Evolutionary conservation across 2,113 vertebrate species (phyloP).

Genomic region (Odocoileus hemionus): DNA sequence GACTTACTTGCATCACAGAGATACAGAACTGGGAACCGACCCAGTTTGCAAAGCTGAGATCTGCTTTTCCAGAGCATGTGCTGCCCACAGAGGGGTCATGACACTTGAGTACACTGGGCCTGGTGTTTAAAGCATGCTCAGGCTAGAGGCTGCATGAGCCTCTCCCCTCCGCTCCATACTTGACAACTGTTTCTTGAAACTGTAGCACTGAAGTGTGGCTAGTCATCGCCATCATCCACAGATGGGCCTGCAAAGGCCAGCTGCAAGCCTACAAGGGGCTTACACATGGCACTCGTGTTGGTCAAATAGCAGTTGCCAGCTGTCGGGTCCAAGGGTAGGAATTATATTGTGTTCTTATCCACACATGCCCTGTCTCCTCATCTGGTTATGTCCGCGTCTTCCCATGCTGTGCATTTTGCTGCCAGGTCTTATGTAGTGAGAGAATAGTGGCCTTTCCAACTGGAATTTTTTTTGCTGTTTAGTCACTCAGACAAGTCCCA

Average conservation of each 20-base stretch:
- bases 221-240: not conserved
- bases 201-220: not conserved
- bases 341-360: not conserved
- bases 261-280: too few species aligned
- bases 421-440: not conserved
- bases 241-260: not conserved
- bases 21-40: not conserved
- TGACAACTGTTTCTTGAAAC: not conserved
- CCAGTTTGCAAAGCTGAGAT: not conserved
- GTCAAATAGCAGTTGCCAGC: not conserved
- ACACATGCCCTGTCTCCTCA: not conserved
- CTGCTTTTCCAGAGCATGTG: not conserved
- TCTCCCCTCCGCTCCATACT: not conserved
- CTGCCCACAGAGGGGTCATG: rapidly evolving
- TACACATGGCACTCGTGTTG: rapidly evolving
- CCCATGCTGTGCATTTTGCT: too few species aligned
- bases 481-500: not conserved
- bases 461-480: not conserved
- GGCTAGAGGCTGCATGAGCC: too few species aligned
- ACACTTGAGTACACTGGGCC: rapidly evolving
- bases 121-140: not conserved
- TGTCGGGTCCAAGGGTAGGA: not conserved
- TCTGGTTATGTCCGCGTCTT: not conserved
- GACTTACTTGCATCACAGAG: not conserved
- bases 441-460: not conserved